phyloP scores from a whole-genome alignment of 2,888 invertebrate species.

The Eupithecia subfuscata region DNA sequence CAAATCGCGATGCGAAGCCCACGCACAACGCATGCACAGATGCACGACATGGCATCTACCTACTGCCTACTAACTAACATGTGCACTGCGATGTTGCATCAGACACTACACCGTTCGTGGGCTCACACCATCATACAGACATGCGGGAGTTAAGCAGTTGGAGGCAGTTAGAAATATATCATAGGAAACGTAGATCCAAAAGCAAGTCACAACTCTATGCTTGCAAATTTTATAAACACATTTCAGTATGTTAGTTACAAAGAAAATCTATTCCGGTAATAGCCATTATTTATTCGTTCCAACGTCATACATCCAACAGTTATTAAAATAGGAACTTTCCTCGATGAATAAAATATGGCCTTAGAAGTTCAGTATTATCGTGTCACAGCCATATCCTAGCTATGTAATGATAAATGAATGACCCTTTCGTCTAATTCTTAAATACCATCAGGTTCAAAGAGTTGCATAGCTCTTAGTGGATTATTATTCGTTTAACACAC shows the following conservation, averaged over 20 bases:
- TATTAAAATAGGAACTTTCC: neutral
- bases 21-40: conserved; percentile 51
- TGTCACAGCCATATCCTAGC: neutral
- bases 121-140: conserved; percentile 14
- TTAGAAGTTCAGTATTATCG: conserved; percentile 4
- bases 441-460: neutral
- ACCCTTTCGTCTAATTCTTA: neutral
- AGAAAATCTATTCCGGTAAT: conserved; percentile 1
- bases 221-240: neutral
- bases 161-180: neutral
- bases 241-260: neutral
- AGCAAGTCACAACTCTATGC: neutral
- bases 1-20: conserved; percentile 68
- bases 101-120: conserved; percentile 24
- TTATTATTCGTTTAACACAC: conserved; percentile 15
- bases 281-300: neutral
- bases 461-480: neutral
- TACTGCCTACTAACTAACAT: conserved; percentile 27
- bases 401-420: neutral
- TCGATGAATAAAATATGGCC: conserved; percentile 3
- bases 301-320: neutral
- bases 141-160: conserved; percentile 2
- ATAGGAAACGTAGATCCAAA: neutral
- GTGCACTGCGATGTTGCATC: conserved; percentile 35
- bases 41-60: conserved; percentile 30